Conservation (phyloP, 2,113 vertebrate species). For the Nestor notabilis region DNA sequence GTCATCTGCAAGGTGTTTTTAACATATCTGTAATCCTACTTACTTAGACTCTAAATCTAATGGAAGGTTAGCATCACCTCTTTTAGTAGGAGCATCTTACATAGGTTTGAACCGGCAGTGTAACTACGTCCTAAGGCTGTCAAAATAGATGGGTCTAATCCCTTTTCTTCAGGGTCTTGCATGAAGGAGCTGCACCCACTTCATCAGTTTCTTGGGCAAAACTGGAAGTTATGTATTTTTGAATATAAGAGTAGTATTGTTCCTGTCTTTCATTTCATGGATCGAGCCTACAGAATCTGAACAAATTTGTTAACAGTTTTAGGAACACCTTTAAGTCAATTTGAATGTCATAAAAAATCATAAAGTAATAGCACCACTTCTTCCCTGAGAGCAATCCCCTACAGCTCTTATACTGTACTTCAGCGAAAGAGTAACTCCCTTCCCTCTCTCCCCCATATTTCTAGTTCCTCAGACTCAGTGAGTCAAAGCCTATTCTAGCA, state of each 20-base stretch:
- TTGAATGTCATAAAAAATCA: background rate
- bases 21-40: background rate
- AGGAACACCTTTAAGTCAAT: background rate
- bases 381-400: background rate
- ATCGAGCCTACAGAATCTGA: background rate
- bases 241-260: background rate
- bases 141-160: background rate
- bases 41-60: background rate
- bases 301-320: background rate
- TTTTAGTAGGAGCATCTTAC: background rate
- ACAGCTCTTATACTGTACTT: background rate
- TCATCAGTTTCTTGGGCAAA: background rate
- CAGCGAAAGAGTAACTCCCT: background rate
- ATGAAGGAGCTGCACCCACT: background rate
- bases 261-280: background rate
- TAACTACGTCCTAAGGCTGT: background rate
- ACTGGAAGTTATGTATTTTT: background rate
- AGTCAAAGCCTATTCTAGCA: background rate
- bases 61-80: background rate
- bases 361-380: background rate
- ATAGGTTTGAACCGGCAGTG: background rate
- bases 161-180: background rate
- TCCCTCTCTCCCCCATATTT: background rate
- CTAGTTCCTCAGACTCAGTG: background rate
- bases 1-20: background rate